Base-by-base conservation (phyloP, 2,888 invertebrate species). In the Pyrocoelia pectoralis region DNA sequence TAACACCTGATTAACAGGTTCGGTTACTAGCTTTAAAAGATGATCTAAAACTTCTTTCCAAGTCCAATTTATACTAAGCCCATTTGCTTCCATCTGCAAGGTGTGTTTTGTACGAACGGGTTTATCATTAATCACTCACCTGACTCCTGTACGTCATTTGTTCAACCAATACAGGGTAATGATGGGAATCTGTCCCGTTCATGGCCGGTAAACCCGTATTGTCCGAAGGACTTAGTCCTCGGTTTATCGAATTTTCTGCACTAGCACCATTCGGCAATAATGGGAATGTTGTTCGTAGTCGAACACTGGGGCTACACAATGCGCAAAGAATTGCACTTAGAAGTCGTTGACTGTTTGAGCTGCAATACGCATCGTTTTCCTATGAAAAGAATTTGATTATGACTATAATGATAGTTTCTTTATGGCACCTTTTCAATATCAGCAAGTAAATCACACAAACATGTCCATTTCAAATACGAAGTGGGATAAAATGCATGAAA, bases 401-500 rank as follows among this genome's bases (percentile, higher is more conserved):
- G n/a, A 18, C 38, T 33, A 49, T 24, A 12, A 13, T 18, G n/a
- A 6, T 12, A 28, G 6, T 12, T 43, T 8, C n/a, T n/a, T 2
- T 57, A 13, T 3, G 77, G 71, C 82, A 89, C 90, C 82, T 89
- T 89, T 64, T 88, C 87, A 75, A 88, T 87, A 76, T 90, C 86
- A 19, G 86, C 85, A n/a, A 95, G 82, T 63, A 94, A 80, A 73
- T 94, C 93, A 78, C 96, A 95, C 0, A 98, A 83, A 74, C 94
- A 93, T 68, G 91, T 91, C 97, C 97, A 97, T 79, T 97, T 97
- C 54, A 97, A 83, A 56, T 90, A 90, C 0, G 94, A 93, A 0
- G 96, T 97, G 0, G 98, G 97, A 81, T 95, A 97, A 83, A 98
- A 98, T 0, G 95, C 95, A 80, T 97, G 95, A 76, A 96, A 98